Base-by-base conservation (phyloP, 1,140 invertebrate genomes). In the Chionoecetes opilio region DNA sequence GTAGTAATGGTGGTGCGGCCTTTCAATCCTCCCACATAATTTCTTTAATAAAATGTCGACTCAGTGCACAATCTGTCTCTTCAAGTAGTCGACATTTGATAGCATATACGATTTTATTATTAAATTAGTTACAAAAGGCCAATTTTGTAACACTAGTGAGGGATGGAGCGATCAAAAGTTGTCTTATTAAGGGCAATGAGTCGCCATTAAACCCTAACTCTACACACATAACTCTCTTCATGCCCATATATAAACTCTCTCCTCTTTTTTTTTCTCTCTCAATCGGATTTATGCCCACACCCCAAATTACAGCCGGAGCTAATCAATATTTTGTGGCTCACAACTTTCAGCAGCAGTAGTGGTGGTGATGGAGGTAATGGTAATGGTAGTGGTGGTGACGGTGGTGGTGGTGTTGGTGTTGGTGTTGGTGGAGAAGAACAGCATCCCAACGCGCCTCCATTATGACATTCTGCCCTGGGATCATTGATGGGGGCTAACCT, bases 401-500 rank as follows among this genome's bases (percentile, higher is more conserved):
- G 63, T 8, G n/a, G n/a, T n/a, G n/a, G n/a, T n/a, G n/a, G n/a
- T n/a, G n/a, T n/a, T n/a, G n/a, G n/a, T n/a, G n/a, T n/a, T n/a
- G n/a, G n/a, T n/a, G n/a, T n/a, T n/a, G n/a, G n/a, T n/a, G n/a
- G n/a, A 46, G 8, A 75, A 75, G n/a, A 75, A 75, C n/a, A n/a
- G 11, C 8, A 11, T n/a, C 21, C 63, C n/a, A n/a, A n/a, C n/a
- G n/a, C n/a, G n/a, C n/a, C n/a, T 75, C n/a, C 0, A 75, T 75
- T 26, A 75, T 75, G 5, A 17, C 63, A n/a, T 26, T 75, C 63
- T 75, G n/a, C n/a, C n/a, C n/a, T 5, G 63, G 63, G 63, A 75
- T 75, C 63, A 75, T 75, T 75, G n/a, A n/a, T 75, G 63, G 46
- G 46, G 46, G 46, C n/a, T n/a, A n/a, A 75, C 63, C 63, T 75